Conservation (phyloP, 2,113 vertebrate species). For the Odocoileus virginianus region DNA sequence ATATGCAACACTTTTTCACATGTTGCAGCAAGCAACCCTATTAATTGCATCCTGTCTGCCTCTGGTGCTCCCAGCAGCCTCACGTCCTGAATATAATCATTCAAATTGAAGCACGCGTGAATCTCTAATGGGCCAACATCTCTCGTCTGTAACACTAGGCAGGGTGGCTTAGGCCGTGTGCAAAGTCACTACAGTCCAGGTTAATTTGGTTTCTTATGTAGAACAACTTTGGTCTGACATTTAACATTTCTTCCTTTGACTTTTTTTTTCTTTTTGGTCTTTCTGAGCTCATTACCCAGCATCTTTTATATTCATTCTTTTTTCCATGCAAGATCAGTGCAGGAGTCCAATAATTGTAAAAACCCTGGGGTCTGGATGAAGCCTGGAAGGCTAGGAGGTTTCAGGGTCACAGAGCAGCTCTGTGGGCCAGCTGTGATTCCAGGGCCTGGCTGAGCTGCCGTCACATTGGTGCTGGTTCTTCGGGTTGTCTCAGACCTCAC, state of each 20-base stretch:
- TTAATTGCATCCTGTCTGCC: background rate
- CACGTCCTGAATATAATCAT: accelerated
- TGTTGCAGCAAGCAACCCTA: background rate
- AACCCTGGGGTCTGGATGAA: background rate
- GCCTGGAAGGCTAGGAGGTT: background rate
- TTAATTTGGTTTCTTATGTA: conserved; percentile 37
- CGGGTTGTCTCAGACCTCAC: background rate
- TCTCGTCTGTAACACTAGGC: background rate
- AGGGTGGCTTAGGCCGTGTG: background rate
- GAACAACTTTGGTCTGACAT: conserved; percentile 50
- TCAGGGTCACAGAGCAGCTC: background rate
- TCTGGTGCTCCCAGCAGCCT: background rate
- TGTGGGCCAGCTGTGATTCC: background rate
- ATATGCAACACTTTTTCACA: background rate
- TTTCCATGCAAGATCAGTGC: accelerated
- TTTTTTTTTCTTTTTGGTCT: background rate
- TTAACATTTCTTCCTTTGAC: background rate
- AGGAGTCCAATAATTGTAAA: accelerated
- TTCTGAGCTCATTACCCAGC: conserved; percentile 7
- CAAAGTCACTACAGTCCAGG: background rate
- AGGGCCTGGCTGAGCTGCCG: background rate
- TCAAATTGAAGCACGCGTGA: background rate
- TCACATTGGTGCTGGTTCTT: background rate
- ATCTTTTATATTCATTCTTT: background rate
- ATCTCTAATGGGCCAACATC: background rate